These are phyloP conservation scores for Cyaniris semiargus DNA, from an alignment of 2,888 invertebrate species.

Conservation along the genomic window DNA sequence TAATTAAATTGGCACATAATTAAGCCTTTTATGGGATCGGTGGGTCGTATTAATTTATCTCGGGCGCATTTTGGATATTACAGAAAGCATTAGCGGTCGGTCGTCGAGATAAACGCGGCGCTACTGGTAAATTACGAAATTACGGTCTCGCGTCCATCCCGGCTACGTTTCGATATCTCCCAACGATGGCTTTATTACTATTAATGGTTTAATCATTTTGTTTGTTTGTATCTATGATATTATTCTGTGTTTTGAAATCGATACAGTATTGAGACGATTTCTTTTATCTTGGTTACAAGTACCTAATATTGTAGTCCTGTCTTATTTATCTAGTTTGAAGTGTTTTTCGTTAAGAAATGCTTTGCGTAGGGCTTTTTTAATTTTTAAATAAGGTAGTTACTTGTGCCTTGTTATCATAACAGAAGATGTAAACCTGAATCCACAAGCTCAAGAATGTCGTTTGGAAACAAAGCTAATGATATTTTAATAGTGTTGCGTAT, in stretches of 20 bases:
- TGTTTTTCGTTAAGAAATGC: neutral
- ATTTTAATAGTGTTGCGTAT: constrained; percentile 23
- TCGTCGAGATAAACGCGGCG: constrained; percentile 50
- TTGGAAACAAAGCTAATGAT: constrained; percentile 20
- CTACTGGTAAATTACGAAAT: constrained; percentile 56
- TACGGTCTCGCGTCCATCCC: constrained; percentile 37
- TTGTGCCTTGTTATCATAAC: neutral
- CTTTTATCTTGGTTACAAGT: neutral
- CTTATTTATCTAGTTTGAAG: neutral
- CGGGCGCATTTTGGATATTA: constrained; percentile 1
- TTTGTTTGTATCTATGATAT: constrained; percentile 13
- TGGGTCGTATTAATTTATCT: constrained; percentile 25
- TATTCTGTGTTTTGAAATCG: neutral
- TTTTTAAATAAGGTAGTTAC: neutral
- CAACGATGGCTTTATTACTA: constrained; percentile 8
- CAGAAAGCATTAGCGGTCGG: constrained; percentile 37
- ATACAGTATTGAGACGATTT: neutral
- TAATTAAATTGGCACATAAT: constrained; percentile 27
- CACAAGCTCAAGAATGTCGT: constrained; percentile 15
- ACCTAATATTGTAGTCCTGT: neutral
- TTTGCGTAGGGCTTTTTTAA: neutral
- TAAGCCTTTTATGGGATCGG: constrained; percentile 13
- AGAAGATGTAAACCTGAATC: constrained; percentile 1
- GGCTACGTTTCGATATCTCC: constrained; percentile 3
- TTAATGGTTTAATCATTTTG: neutral